phyloP scores from a whole-genome alignment of 2,888 invertebrate genomes.

The Catocala sponsa region DNA sequence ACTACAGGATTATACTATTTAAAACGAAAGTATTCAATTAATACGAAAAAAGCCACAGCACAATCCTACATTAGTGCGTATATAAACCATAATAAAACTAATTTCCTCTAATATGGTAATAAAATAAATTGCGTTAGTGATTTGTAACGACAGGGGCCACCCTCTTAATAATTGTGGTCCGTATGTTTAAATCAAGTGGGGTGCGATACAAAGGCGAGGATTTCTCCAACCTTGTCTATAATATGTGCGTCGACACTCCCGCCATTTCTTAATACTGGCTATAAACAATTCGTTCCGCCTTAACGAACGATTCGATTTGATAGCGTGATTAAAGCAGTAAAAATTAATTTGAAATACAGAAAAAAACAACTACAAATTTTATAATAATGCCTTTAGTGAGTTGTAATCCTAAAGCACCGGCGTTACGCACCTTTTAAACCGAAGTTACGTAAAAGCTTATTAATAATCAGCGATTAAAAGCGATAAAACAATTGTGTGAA shows the following conservation, averaged over 20 bases:
- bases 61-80: not conserved
- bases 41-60: not conserved
- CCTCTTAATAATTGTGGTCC: slow-evolving; percentile 74
- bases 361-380: slow-evolving; percentile 57
- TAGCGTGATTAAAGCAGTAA: slow-evolving; percentile 68
- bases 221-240: slow-evolving; percentile 58
- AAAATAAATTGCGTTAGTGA: slow-evolving; percentile 50
- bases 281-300: slow-evolving; percentile 82
- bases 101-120: slow-evolving; percentile 52
- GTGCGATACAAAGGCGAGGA: slow-evolving; percentile 54
- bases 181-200: slow-evolving; percentile 59
- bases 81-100: slow-evolving; percentile 3
- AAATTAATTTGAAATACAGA: slow-evolving; percentile 69
- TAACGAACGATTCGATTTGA: slow-evolving; percentile 74
- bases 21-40: slow-evolving; percentile 9
- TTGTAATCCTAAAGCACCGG: slow-evolving; percentile 36
- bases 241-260: slow-evolving; percentile 76
- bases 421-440: slow-evolving; percentile 37
- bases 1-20: slow-evolving; percentile 28
- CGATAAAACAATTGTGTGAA: too few species aligned
- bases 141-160: slow-evolving; percentile 71
- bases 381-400: slow-evolving; percentile 53
- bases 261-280: slow-evolving; percentile 74
- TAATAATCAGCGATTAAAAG: not conserved
- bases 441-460: not conserved